Base-by-base conservation (phyloP, 2,113 vertebrate species). In the Lepisosteus osseus region DNA sequence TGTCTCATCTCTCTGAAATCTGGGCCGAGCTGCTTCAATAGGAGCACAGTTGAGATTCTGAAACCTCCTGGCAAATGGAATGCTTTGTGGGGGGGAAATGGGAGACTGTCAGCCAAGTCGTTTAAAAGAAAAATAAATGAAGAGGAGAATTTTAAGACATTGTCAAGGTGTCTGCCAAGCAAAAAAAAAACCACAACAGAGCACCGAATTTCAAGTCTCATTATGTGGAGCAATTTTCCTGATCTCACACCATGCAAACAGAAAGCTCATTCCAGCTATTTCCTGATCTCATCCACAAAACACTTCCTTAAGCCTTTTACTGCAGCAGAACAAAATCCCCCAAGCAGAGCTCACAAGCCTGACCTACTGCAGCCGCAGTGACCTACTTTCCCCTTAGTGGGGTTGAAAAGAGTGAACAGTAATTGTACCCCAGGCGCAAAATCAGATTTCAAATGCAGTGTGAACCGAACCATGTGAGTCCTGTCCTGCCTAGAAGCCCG, bases 381-480 rank as follows among this genome's bases (percentile, higher is more conserved):
- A 90, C 88, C 90, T 92, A 92, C 85, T 89, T 92, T 88, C 75
- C 77, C 44, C 61, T 76, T 68, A 83, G 83, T 78, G 76, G 74
- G 72, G 80, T 85, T 82, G 77, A 85, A 70, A 83, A 77, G 83
- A 84, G 87, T 89, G 85, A 86, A 83, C 84, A 86, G 85, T 85
- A 79, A 85, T 87, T 82, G 75, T 85, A 86, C 86, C 86, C 64
- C 61, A 72, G 85, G 83, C 86, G 15, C 68, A 73, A 61, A 76
- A 74, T 78, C 77, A 78, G 71, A 68, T 62, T 42, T 67, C 42
- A 65, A 83, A 84, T 74, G 63, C 77, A 8, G 8, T 4, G 78
- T 66, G 47, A 81, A 76, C 64, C 77, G 47, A 81, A 76, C 64
- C 77, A 71, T 70, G 74, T 69, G 80, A 57, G 63, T 78, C 2